Conservation (phyloP, 2,797 vertebrate genomes). For the Pipistrellus pipistrellus region DNA sequence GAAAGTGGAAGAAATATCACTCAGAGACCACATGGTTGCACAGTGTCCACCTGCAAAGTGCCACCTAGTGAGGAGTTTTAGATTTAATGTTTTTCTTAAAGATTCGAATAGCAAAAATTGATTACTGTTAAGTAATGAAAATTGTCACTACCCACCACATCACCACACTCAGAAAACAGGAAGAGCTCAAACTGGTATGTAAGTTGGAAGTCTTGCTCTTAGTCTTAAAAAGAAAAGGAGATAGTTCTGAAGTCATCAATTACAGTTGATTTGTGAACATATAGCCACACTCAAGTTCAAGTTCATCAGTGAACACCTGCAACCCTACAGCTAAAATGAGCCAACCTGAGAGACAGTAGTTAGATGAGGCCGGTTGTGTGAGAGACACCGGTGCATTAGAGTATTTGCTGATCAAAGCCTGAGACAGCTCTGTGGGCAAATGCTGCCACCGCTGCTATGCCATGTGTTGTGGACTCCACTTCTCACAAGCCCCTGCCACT, state of each 20-base stretch:
- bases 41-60: neutral
- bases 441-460: rapidly evolving
- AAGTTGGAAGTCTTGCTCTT: neutral
- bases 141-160: neutral
- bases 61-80: neutral
- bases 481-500: neutral
- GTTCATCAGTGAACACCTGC: neutral
- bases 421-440: neutral
- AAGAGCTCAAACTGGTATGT: neutral
- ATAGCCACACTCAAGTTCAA: neutral
- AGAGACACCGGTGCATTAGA: neutral
- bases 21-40: neutral
- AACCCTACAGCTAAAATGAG: neutral
- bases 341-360: neutral
- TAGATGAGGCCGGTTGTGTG: neutral
- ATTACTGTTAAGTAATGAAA: neutral
- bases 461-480: neutral
- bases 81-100: neutral
- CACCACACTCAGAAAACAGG: neutral
- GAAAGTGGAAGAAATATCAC: neutral
- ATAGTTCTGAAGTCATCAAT: neutral
- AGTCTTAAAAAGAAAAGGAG: neutral
- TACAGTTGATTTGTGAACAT: neutral
- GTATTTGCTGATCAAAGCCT: neutral
- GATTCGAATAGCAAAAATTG: neutral